These are phyloP conservation scores for Enchytraeus crypticus DNA, from an alignment of 2,888 invertebrate species.

Conservation along the genomic window DNA sequence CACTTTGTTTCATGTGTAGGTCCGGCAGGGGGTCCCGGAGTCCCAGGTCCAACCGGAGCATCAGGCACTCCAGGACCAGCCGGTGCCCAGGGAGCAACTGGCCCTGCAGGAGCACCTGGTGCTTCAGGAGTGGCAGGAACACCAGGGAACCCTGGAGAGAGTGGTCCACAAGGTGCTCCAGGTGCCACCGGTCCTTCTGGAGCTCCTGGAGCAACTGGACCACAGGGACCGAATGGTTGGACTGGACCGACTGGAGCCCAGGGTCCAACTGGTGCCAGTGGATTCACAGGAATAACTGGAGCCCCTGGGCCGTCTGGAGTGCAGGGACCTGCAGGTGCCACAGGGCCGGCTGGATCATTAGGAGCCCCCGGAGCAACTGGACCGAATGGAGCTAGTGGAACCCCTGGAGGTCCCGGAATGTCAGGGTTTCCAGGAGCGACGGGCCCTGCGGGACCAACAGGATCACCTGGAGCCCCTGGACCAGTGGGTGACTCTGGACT, in stretches of 20 bases:
- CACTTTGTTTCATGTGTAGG: no score
- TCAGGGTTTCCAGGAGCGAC: conserved; percentile 2
- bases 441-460: not conserved
- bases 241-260: not conserved
- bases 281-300: conserved; percentile 20
- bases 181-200: not conserved
- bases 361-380: conserved; percentile 9
- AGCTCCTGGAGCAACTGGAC: not conserved
- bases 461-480: conserved; percentile 1
- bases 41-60: not conserved
- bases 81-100: conserved; percentile 10
- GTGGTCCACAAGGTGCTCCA: not conserved
- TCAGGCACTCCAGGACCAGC: conserved; percentile 10
- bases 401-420: conserved; percentile 8
- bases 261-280: conserved; percentile 13
- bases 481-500: not conserved
- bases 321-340: conserved; percentile 16
- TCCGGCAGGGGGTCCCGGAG: no score
- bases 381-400: conserved; percentile 5
- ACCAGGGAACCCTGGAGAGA: conserved; percentile 6
- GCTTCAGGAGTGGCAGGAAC: conserved; percentile 4
- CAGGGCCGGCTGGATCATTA: conserved; percentile 4
- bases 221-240: not conserved
- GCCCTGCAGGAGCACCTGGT: conserved; percentile 14
- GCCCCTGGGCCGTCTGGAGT: conserved; percentile 14